Evolutionary conservation across 2,113 vertebrate species (phyloP), one percentile per base, ranked within the genome.

Genomic region (Hippoglossus stenolepis): DNA sequence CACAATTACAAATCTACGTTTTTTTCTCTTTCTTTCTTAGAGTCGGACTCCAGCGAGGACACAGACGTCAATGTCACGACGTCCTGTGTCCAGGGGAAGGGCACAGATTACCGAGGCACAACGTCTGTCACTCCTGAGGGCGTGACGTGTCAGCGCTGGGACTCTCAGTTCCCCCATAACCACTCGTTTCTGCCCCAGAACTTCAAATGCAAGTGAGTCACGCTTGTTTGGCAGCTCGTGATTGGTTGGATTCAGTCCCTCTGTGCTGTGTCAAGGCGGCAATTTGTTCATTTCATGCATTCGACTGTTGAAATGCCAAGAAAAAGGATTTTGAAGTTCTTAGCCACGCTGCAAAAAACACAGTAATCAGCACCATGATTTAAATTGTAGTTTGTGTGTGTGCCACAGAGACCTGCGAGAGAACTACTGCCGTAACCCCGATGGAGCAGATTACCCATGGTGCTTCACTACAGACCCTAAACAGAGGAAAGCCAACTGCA

Each of bases 161-260:
- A 98, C 86, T 95, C 95, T 0, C 97, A 98, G 83, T 95, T 95
- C 74, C 98, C 98, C 77, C 98, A 99, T 81, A 94, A 95, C 71
- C 98, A 99, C 84, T 96, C 96, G 49, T 95, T 97, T 87, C 96
- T 95, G 59, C 95, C 95, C 0, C 95, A 96, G 72, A 97, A 97
- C 94, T 98, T 97, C 94, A 98, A 97, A 84, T 99, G 98, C 97
- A 98, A 97, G 98, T 99, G 90, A 97, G 97, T 96, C 56, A 76
- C 61, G 26, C 18, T 31, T 58, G 56, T 18, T 56, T 74, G 12
- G 10, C 21, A 18, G 9, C 9, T 40, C 28, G 28, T 20, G 59
- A 57, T 57, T 12, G 54, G 54, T 4, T 57, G 54, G 24, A 23
- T 10, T 54, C 15, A 6, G 14, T 49, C 17, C 17, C 15, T 17